Evolutionary conservation across 2,888 invertebrate species (phyloP), one percentile per base, ranked within the genome.

Genomic region (Malthinus seriepunctatus): DNA sequence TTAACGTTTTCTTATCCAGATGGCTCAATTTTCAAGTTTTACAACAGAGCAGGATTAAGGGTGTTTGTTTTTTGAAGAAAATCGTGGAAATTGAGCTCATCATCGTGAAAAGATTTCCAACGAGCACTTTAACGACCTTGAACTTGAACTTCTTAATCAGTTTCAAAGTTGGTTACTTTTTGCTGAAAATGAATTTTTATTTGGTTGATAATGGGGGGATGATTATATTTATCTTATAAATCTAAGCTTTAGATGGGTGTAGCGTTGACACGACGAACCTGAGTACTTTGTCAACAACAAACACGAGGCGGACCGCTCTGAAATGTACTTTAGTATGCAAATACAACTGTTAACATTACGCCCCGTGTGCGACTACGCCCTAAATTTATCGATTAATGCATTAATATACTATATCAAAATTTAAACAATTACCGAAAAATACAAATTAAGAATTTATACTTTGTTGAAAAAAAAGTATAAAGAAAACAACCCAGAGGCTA

Each of bases 291-390:
- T 72, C 72, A 73, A 70, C 71, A 68, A 65, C 71, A 72, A 71
- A 72, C 72, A 69, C 64, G 63, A 70, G 69, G 71, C 70, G 71
- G 67, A 62, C 64, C 67, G 64, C 60, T 64, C 63, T 67, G 64
- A 67, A 63, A 65, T 69, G 68, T 72, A 71, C 72, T 71, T 66
- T 69, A 65, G 67, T 71, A 73, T 73, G 73, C 73, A 73, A 73
- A 73, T 73, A 73, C 67, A 70, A 64, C 69, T 72, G 72, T 72
- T 72, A 73, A 73, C 72, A 72, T 69, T 69, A 67, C 65, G 65
- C 62, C 68, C 65, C 54, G 60, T 56, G 61, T 53, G 61, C 61
- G 58, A 62, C 67, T 71, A 71, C 72, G 71, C 71, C 71, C 72
- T 55, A 64, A 63, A 67, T 69, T 63, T 68, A 72, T 72, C 69